Evolutionary conservation across 2,888 invertebrate species (phyloP).

Genomic region (Chaitophorus viminalis): DNA sequence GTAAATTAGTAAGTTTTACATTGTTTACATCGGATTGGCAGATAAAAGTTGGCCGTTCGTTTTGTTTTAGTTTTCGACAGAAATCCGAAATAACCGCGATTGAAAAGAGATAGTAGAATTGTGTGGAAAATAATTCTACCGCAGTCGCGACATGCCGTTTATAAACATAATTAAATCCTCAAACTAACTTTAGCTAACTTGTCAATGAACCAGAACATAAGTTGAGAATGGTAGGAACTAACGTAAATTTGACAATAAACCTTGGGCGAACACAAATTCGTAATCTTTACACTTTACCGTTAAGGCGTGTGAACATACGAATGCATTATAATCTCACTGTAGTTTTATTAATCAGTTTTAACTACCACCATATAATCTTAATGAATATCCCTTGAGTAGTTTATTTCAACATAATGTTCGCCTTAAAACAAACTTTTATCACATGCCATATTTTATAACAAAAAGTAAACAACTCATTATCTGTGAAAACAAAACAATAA

Average conservation of each 20-base stretch:
- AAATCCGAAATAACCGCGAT: background rate
- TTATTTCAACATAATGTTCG: slow-evolving; percentile 4
- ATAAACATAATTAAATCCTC: background rate
- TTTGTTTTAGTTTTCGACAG: background rate
- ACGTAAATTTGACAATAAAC: background rate
- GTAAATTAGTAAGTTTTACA: background rate
- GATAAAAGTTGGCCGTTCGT: too few relatives aligned
- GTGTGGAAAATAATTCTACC: too few relatives aligned
- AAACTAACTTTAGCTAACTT: background rate
- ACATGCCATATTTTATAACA: background rate
- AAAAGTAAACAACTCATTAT: slow-evolving; percentile 9
- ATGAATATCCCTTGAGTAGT: background rate
- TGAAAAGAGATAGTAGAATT: background rate
- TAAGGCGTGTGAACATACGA: background rate
- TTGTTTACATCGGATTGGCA: background rate
- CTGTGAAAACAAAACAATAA: slow-evolving; percentile 21
- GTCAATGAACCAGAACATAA: background rate
- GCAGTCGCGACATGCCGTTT: background rate
- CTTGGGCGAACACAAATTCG: background rate
- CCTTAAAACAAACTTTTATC: slow-evolving; percentile 13
- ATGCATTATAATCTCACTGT: background rate
- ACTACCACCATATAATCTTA: background rate
- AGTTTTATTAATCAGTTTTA: background rate
- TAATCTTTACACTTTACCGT: background rate
- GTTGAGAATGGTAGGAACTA: background rate